Conservation (phyloP, 2,113 vertebrate genomes). For the Corvus cornix region DNA sequence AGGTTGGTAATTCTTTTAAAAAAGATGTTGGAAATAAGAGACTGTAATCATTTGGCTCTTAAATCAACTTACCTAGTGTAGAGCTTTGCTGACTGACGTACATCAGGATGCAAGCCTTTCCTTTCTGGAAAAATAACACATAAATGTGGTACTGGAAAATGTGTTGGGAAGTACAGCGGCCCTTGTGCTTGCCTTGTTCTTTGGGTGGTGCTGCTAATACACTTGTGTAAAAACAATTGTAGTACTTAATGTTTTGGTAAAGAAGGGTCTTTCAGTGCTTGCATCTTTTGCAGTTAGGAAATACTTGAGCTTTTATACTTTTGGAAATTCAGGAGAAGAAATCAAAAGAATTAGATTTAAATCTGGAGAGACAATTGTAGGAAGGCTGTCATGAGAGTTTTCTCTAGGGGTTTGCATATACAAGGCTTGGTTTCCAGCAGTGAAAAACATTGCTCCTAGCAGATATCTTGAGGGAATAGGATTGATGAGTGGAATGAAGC, state of each 20-base stretch:
- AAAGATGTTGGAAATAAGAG: background rate
- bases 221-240: background rate
- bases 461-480: background rate
- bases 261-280: background rate
- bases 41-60: background rate
- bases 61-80: background rate
- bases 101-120: background rate
- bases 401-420: background rate
- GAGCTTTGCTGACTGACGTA: background rate
- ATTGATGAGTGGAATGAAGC: background rate
- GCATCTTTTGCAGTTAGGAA: background rate
- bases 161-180: background rate
- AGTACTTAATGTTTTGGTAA: background rate
- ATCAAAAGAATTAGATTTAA: background rate
- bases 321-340: background rate
- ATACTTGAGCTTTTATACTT: background rate
- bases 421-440: background rate
- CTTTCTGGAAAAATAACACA: background rate
- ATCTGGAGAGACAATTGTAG: background rate
- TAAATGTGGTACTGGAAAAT: background rate
- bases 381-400: background rate
- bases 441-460: background rate
- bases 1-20: constrained; percentile 75
- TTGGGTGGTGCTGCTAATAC: background rate
- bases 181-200: background rate